Conservation (phyloP, 2,888 invertebrate genomes). For the Chloromyia formosa region DNA sequence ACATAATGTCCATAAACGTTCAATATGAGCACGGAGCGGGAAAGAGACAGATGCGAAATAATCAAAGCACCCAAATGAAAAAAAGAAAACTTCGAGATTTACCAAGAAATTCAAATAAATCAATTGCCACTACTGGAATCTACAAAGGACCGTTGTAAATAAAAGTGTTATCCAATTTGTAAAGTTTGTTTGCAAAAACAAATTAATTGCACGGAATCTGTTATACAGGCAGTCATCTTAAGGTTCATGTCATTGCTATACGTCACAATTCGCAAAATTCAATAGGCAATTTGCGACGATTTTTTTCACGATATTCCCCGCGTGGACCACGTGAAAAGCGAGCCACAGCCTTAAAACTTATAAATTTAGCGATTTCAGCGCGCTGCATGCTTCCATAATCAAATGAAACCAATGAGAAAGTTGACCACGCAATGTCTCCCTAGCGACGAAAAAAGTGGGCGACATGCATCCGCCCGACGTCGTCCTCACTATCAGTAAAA, state of each 20-base stretch:
- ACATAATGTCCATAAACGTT: too few relatives aligned
- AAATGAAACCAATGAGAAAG: constrained; percentile 12
- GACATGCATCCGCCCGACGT: too few relatives aligned
- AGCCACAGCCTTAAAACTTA: neutral
- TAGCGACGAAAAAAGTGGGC: too few relatives aligned
- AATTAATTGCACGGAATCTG: neutral
- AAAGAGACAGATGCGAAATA: too few relatives aligned
- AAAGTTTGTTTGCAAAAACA: constrained; percentile 19
- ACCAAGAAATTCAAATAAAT: too few relatives aligned
- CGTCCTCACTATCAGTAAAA: too few relatives aligned
- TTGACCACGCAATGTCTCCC: neutral
- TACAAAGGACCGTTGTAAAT: too few relatives aligned
- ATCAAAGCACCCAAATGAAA: too few relatives aligned
- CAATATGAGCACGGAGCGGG: too few relatives aligned
- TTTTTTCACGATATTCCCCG: neutral
- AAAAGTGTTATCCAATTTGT: neutral
- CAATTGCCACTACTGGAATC: too few relatives aligned
- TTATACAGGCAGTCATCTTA: neutral
- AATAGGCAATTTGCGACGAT: constrained; percentile 5
- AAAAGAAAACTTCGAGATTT: too few relatives aligned
- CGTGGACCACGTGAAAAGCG: neutral
- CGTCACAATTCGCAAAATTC: constrained; percentile 28
- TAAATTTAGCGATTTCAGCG: neutral
- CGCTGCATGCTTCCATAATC: too few relatives aligned
- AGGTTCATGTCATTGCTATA: constrained; percentile 17